A percentile compares a stretch with the other conserved stretches of the same genome.
Conservation (phyloP, 2,797 vertebrate species). For the Enteromius anoplus region DNA sequence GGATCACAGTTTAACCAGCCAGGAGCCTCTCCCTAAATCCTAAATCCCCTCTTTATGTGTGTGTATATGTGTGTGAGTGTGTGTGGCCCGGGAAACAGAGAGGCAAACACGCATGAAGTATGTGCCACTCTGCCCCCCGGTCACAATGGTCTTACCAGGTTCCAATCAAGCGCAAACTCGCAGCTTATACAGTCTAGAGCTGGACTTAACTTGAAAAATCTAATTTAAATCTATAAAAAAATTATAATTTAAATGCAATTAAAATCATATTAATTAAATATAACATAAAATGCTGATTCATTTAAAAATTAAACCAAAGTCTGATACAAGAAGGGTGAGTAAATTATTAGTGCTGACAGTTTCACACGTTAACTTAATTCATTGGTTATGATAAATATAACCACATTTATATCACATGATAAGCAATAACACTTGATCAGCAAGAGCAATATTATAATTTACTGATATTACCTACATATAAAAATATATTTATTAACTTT, state of each 20-base stretch:
- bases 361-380: no score
- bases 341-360: not conserved
- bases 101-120: constrained; percentile 64
- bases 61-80: constrained; percentile 42
- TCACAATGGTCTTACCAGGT: constrained; percentile 44
- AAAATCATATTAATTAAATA: not conserved
- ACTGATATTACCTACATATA: no score
- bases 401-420: no score
- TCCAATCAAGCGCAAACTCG: constrained; percentile 42
- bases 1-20: constrained; percentile 59
- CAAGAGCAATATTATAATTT: no score
- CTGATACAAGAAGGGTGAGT: not conserved
- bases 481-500: not conserved
- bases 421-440: no score
- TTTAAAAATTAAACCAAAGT: not conserved
- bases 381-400: no score
- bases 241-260: not conserved
- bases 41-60: constrained; percentile 60
- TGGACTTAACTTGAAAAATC: constrained; percentile 6
- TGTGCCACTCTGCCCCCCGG: constrained; percentile 50
- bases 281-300: not conserved
- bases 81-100: constrained; percentile 56
- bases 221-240: not conserved
- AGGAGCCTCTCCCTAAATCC: constrained; percentile 61
- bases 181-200: constrained; percentile 33